Conservation (phyloP, 1,140 invertebrate species). For the Panagrolaimus sp. region DNA sequence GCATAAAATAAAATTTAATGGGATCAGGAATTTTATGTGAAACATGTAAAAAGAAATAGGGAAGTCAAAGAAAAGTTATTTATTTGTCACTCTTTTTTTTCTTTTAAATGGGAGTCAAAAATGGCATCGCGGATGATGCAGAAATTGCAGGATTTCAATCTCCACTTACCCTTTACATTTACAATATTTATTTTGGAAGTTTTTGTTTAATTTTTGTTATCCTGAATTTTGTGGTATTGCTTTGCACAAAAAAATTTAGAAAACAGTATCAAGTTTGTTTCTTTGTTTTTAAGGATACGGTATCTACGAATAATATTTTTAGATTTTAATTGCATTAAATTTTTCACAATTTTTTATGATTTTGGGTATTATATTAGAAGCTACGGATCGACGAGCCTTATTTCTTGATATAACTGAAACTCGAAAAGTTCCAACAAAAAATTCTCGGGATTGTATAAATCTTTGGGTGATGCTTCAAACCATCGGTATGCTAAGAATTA, state of each 20-base stretch:
- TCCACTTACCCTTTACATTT: no score
- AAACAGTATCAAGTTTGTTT: background rate
- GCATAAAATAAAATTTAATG: no score
- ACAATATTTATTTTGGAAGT: no score
- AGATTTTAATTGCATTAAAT: conserved; percentile 5
- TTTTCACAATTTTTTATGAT: background rate
- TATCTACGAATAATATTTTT: background rate
- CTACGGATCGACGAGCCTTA: background rate
- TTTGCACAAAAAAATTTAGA: background rate
- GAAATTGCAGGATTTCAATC: no score
- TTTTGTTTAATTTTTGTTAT: background rate
- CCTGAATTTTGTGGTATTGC: background rate
- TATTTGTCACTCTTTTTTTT: no score
- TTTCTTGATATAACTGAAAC: background rate
- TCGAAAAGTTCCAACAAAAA: background rate
- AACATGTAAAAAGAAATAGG: no score
- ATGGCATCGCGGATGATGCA: no score
- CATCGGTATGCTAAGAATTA: background rate
- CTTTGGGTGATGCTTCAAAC: background rate
- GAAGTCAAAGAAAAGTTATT: no score
- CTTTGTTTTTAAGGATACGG: background rate
- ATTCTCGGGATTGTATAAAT: conserved; percentile 1
- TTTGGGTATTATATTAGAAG: background rate
- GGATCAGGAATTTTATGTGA: no score
- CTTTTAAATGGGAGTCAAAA: no score